phyloP scores from a whole-genome alignment of 2,113 vertebrate species.

The Heterochromis multidens region DNA sequence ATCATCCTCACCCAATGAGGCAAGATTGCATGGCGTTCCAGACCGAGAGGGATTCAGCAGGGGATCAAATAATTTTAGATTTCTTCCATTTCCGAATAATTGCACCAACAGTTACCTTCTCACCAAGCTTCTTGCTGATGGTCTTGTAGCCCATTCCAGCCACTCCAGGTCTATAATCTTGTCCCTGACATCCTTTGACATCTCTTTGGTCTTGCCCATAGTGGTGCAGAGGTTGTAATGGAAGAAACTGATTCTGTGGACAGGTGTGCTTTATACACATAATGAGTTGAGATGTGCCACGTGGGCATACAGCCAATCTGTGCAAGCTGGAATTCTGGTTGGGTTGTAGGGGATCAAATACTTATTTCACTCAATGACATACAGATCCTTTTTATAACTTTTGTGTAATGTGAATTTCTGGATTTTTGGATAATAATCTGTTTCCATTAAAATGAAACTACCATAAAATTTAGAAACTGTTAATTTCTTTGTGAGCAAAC shows the following conservation, averaged over 20 bases:
- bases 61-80: too few species aligned
- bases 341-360: background rate
- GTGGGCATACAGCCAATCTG: background rate
- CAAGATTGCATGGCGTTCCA: too few species aligned
- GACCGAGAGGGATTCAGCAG: too few species aligned
- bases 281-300: background rate
- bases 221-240: background rate
- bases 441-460: background rate
- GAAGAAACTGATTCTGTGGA: too few species aligned
- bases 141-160: background rate
- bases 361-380: background rate
- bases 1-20: too few species aligned
- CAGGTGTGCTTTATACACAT: too few species aligned
- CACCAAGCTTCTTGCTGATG: background rate
- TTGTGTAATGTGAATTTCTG: background rate
- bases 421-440: background rate
- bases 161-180: too few species aligned
- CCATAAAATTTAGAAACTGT: too few species aligned
- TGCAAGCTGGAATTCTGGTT: background rate
- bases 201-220: background rate
- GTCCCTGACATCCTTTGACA: background rate
- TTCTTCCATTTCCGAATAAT: too few species aligned
- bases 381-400: fast-evolving
- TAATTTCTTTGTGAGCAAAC: background rate
- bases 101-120: background rate